Base-by-base conservation (phyloP, 1,140 invertebrate species). In the Drosophila tristis region DNA sequence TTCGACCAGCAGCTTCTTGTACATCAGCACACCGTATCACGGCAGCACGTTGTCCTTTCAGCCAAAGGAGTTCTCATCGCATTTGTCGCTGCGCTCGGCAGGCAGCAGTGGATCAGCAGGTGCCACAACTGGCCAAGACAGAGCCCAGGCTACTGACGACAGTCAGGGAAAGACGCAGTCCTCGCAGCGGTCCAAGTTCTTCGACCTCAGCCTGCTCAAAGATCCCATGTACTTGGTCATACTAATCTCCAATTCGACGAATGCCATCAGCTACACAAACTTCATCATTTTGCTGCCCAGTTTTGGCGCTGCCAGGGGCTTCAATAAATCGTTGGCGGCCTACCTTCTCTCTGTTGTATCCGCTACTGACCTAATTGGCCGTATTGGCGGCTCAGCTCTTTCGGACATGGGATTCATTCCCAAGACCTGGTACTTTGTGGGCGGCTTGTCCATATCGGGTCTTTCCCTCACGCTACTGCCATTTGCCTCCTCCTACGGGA, bases 231-330 rank as follows among this genome's bases (percentile, higher is more conserved):
- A 97, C 84, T 93, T 97, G 43, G 94, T 97, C 3, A 96, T 97
- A 51, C 90, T 97, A 15, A 95, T 97, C 70, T 97, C 96, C 0
- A 97, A 97, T 81, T 96, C 95, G 25, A 96, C 96, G 0, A 96
- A 96, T 68, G 96, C 96, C 2, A 96, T 97, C 47, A 96, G 96
- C 53, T 97, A 97, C 78, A 97, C 96, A 0, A 97, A 97, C 89
- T 97, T 97, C 64, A 95, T 97, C 0, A 96, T 97, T 51, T 80
- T 97, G 2, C 92, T 97, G 13, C 96, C 96, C 4, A 93, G 94
- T 0, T 97, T 97, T 90, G 96, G 96, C 1, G 89, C 94, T 9
- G 93, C 93, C 13, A 92, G 96, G 5, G 94, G 94, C 1, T 97
- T 95, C 78, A 94, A 95, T 87, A 96, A 96, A 80, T 93, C 94